Evolutionary conservation across 2,797 vertebrate species (phyloP).

Genomic region (Eulemur coronatus): DNA sequence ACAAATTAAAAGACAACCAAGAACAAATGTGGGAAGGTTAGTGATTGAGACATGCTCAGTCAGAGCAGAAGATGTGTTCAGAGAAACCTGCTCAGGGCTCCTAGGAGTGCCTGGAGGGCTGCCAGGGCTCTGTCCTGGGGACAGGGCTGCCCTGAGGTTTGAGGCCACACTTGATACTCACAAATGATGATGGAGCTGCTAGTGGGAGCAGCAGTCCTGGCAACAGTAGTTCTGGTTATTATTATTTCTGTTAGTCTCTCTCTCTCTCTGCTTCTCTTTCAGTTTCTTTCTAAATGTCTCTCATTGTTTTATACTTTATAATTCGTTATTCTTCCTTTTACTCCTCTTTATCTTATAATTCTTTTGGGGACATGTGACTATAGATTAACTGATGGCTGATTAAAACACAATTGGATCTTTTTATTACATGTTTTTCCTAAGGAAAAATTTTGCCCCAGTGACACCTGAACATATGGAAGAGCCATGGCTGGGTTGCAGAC

Average conservation of each 20-base stretch:
- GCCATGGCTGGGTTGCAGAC: constrained; percentile 40
- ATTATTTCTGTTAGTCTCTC: background rate
- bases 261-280: background rate
- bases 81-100: background rate
- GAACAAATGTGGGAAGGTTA: background rate
- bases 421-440: constrained; percentile 48
- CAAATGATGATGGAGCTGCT: background rate
- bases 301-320: background rate
- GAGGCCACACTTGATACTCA: background rate
- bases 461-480: constrained; percentile 65
- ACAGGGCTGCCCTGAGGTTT: background rate
- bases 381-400: constrained; percentile 18
- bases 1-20: background rate
- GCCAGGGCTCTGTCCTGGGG: background rate
- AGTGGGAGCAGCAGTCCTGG: background rate
- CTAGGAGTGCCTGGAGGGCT: background rate
- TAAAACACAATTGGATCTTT: constrained; percentile 65
- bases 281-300: background rate
- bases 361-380: background rate
- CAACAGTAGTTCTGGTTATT: background rate
- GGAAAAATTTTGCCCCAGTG: constrained; percentile 24
- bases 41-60: background rate
- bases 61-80: background rate
- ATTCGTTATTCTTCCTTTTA: background rate
- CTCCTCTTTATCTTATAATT: background rate